Evolutionary conservation across 2,888 invertebrate species (phyloP).

Genomic region (Epirrhoe tristata): DNA sequence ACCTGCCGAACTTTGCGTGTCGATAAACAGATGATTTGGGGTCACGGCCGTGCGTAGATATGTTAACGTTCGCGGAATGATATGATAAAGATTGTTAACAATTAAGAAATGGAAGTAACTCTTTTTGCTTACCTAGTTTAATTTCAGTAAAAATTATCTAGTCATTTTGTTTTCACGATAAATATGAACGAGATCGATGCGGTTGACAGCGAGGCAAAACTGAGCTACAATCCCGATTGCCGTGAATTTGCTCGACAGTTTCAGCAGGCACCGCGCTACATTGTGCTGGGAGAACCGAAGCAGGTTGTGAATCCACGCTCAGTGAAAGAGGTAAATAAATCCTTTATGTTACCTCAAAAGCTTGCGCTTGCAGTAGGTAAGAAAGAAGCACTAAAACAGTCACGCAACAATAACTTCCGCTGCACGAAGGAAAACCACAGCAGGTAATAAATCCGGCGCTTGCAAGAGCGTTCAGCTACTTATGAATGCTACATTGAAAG

Average conservation of each 20-base stretch:
- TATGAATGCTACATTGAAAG: constrained; percentile 13
- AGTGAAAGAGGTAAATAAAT: constrained; percentile 8
- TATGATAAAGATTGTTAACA: not conserved
- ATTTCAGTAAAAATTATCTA: not conserved
- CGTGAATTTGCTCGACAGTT: constrained; percentile 12
- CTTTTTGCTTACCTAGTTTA: not conserved
- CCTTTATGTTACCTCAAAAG: constrained; percentile 11
- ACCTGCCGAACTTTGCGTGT: constrained; percentile 11
- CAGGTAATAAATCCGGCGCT: constrained; percentile 14
- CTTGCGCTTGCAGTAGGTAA: constrained; percentile 24
- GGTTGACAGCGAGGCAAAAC: not conserved
- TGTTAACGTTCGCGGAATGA: not conserved
- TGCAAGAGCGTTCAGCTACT: constrained; percentile 9
- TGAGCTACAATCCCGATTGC: constrained; percentile 5
- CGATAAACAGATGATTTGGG: constrained; percentile 24
- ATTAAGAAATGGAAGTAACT: not conserved
- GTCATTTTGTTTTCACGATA: not conserved
- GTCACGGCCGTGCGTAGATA: not conserved
- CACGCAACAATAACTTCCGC: constrained; percentile 26
- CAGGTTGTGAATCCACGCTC: not conserved
- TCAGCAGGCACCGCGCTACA: constrained; percentile 5
- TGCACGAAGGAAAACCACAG: constrained; percentile 19
- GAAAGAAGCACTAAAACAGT: constrained; percentile 25
- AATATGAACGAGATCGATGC: not conserved
- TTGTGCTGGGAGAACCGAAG: not conserved